Conservation (phyloP, 2,113 vertebrate genomes). For the Channa argus region DNA sequence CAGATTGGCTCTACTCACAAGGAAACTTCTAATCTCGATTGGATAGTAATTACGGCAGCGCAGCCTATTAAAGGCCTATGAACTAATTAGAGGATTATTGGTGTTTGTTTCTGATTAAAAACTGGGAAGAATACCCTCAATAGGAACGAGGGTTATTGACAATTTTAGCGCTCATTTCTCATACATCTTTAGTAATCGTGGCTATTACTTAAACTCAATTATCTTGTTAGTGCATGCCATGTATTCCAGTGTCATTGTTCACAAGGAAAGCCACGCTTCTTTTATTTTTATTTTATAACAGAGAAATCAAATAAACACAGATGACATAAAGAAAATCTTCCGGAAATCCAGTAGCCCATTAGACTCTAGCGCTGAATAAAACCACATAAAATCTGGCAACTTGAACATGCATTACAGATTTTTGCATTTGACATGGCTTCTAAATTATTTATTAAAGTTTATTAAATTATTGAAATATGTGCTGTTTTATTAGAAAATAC, state of each 20-base stretch:
- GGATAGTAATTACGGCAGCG: slow-evolving; percentile 78
- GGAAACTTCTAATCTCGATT: slow-evolving; percentile 79
- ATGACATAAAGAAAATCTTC: not conserved
- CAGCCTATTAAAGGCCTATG: slow-evolving; percentile 78
- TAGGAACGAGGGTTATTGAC: slow-evolving; percentile 47
- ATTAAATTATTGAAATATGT: not conserved
- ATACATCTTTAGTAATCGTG: slow-evolving; percentile 24
- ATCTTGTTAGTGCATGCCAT: slow-evolving; percentile 7
- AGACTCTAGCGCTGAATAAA: not conserved
- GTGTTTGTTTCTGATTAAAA: slow-evolving; percentile 77
- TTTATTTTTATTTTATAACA: not conserved
- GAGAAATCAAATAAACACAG: slow-evolving; percentile 36
- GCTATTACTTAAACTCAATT: slow-evolving; percentile 23
- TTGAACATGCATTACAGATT: no score
- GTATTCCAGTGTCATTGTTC: slow-evolving; percentile 7
- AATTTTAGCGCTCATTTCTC: slow-evolving; percentile 29
- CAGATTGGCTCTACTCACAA: slow-evolving; percentile 69
- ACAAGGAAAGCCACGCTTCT: slow-evolving; percentile 1
- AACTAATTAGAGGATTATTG: slow-evolving; percentile 80
- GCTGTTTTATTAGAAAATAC: not conserved
- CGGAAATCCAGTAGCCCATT: slow-evolving; percentile 7
- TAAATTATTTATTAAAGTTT: no score
- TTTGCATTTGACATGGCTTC: no score
- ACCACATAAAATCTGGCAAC: not conserved
- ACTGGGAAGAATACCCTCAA: slow-evolving; percentile 39